Evolutionary conservation across 2,797 vertebrate genomes (phyloP).

Genomic region (Amazona finschi): DNA sequence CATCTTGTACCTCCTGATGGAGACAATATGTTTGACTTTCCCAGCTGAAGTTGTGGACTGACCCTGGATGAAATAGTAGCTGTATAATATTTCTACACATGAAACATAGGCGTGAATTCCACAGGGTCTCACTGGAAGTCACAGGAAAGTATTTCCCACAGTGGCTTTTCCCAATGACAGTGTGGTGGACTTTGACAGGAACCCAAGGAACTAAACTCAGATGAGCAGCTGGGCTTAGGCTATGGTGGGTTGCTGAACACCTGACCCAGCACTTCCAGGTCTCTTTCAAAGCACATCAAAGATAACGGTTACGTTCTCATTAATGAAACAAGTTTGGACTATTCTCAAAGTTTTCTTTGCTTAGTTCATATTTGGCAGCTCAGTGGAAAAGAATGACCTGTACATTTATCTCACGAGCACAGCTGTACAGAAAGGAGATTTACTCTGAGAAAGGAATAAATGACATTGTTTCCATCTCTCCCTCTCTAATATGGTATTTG

Average conservation of each 20-base stretch:
- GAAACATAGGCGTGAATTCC: neutral
- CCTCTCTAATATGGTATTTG: neutral
- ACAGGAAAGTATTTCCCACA: neutral
- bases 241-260: neutral
- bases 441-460: neutral
- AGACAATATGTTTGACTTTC: neutral
- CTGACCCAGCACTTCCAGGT: neutral
- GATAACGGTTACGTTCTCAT: neutral
- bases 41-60: neutral
- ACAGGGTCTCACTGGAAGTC: neutral
- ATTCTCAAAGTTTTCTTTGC: neutral
- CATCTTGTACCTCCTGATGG: neutral
- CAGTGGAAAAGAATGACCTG: neutral
- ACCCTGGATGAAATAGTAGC: neutral
- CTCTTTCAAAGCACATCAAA: neutral
- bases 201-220: neutral
- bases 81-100: neutral
- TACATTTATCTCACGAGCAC: neutral
- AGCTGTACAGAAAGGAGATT: neutral
- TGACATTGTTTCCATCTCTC: neutral
- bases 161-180: accelerated
- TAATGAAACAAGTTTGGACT: neutral
- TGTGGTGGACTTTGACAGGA: neutral
- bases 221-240: too few species aligned
- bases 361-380: neutral